Percentiles rank a stretch among this genome's conserved stretches.
Evolutionary conservation across 2,113 vertebrate species (phyloP).

Genomic region (Ceuthmochares aereus): DNA sequence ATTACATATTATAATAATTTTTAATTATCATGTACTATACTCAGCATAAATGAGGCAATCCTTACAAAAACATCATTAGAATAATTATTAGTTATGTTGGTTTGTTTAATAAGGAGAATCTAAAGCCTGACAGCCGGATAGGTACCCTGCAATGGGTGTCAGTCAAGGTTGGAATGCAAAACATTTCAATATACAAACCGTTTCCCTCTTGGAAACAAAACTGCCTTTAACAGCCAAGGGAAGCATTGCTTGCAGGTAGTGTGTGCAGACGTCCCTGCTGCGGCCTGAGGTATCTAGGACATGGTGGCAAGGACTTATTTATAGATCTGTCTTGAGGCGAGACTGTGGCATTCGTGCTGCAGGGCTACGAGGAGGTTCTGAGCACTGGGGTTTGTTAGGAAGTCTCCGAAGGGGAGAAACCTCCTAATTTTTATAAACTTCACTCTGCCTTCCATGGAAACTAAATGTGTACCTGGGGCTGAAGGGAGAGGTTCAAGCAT

Average conservation of each 20-base stretch:
- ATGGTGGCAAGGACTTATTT: background rate
- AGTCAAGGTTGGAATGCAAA: background rate
- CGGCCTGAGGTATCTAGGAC: background rate
- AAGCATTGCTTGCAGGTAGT: background rate
- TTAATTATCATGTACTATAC: background rate
- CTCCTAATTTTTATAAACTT: background rate
- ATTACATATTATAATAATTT: background rate
- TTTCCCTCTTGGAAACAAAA: background rate
- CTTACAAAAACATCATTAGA: background rate
- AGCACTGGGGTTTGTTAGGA: background rate
- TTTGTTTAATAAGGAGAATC: background rate
- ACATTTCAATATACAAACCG: background rate
- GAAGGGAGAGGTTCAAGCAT: fast-evolving
- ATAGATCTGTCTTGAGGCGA: background rate
- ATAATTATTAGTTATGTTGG: background rate
- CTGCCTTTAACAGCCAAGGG: background rate
- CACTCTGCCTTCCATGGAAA: background rate
- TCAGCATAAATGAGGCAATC: background rate
- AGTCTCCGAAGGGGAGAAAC: background rate
- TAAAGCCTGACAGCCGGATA: background rate
- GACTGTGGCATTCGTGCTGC: background rate
- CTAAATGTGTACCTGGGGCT: background rate
- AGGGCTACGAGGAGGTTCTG: background rate
- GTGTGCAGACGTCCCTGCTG: background rate
- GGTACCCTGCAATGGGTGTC: background rate